phyloP scores from a whole-genome alignment of 2,113 vertebrate genomes.

The Myiopsitta monachus region DNA sequence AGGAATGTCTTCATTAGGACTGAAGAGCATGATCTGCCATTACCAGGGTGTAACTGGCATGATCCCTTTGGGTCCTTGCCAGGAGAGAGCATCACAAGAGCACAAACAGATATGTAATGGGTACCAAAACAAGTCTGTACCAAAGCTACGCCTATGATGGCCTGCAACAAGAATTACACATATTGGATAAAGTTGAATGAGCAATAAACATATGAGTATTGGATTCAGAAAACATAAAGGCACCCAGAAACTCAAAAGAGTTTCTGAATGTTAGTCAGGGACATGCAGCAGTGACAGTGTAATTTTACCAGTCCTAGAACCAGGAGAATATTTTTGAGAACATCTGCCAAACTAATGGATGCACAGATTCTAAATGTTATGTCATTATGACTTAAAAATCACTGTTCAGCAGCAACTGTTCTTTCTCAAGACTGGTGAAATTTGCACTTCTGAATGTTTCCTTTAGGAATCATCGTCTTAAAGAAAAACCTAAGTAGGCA shows the following conservation, averaged over 20 bases:
- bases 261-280: neutral
- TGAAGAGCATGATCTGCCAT: neutral
- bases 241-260: neutral
- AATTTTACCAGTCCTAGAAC: neutral
- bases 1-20: neutral
- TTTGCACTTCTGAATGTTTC: neutral
- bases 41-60: neutral
- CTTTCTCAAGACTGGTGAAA: neutral
- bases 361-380: neutral
- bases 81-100: neutral
- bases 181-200: neutral
- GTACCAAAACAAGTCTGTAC: neutral
- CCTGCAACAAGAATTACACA: neutral
- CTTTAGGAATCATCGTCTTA: neutral
- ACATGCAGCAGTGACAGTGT: neutral
- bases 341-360: neutral
- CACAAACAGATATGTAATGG: neutral
- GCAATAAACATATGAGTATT: neutral
- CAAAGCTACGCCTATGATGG: slow-evolving; percentile 1
- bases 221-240: neutral
- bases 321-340: neutral
- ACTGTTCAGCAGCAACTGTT: neutral
- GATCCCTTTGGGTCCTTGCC: neutral
- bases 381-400: neutral
- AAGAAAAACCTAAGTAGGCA: neutral